Percentiles rank a stretch among this genome's conserved stretches.
phyloP scores from a whole-genome alignment of 2,113 vertebrate species.

The Hystrix brachyura region DNA sequence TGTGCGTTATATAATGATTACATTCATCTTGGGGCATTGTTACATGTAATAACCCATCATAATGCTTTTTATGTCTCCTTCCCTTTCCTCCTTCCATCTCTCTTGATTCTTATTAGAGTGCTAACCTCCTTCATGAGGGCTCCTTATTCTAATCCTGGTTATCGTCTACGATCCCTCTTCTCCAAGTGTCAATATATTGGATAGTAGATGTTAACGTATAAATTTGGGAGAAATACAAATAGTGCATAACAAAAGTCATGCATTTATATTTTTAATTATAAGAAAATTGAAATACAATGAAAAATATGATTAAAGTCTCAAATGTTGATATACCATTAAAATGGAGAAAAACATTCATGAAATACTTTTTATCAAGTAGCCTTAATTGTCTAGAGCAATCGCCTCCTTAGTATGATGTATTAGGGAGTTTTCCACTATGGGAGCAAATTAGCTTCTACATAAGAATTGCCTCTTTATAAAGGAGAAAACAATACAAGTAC shows the following conservation, averaged over 20 bases:
- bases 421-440: background rate
- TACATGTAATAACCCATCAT: background rate
- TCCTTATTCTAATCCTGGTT: background rate
- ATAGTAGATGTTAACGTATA: background rate
- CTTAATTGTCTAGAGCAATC: background rate
- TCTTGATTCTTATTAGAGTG: background rate
- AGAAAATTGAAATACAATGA: background rate
- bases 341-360: background rate
- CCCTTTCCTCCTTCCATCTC: background rate
- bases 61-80: background rate
- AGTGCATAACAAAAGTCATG: background rate
- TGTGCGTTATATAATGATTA: background rate
- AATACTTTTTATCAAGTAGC: background rate
- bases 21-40: background rate
- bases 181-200: background rate
- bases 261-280: background rate
- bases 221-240: background rate
- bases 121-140: background rate
- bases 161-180: rapidly evolving
- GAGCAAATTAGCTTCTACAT: background rate
- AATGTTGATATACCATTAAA: background rate
- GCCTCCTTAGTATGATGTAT: background rate
- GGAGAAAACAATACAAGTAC: background rate
- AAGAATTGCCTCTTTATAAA: background rate
- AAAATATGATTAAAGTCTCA: background rate